Evolutionary conservation across 1,140 invertebrate species (phyloP).

Genomic region (Lysiphlebus fabarum): DNA sequence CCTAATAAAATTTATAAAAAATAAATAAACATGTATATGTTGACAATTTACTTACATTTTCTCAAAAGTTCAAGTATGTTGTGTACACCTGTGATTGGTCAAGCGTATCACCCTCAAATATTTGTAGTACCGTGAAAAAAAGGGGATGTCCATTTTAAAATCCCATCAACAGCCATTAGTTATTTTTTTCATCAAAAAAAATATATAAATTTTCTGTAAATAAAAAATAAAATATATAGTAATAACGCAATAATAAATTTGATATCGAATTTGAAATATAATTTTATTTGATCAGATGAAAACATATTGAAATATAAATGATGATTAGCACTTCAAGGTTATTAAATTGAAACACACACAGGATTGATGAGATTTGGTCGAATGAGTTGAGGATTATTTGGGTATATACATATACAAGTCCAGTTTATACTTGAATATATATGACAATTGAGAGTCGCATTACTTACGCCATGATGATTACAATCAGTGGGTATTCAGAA

Average conservation of each 20-base stretch:
- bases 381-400: constrained; percentile 8
- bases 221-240: too few relatives aligned
- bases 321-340: not conserved
- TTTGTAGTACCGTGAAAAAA: not conserved
- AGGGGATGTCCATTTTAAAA: constrained; percentile 18
- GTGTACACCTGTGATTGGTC: constrained; percentile 33
- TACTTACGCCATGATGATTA: constrained; percentile 53
- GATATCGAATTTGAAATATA: too few relatives aligned
- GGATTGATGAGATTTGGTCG: constrained; percentile 18
- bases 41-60: constrained; percentile 11
- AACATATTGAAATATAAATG: not conserved
- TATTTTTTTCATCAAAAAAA: not conserved
- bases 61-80: not conserved
- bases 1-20: not conserved
- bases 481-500: constrained; percentile 54
- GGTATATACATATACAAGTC: not conserved
- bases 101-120: constrained; percentile 36
- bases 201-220: not conserved
- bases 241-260: too few relatives aligned
- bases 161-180: not conserved
- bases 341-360: constrained; percentile 11
- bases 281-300: too few relatives aligned
- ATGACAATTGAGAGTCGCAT: constrained; percentile 29
- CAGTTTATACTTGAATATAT: not conserved
- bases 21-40: constrained; percentile 8